Conservation (phyloP, 2,797 vertebrate genomes). For the Cirrhinus molitorella region DNA sequence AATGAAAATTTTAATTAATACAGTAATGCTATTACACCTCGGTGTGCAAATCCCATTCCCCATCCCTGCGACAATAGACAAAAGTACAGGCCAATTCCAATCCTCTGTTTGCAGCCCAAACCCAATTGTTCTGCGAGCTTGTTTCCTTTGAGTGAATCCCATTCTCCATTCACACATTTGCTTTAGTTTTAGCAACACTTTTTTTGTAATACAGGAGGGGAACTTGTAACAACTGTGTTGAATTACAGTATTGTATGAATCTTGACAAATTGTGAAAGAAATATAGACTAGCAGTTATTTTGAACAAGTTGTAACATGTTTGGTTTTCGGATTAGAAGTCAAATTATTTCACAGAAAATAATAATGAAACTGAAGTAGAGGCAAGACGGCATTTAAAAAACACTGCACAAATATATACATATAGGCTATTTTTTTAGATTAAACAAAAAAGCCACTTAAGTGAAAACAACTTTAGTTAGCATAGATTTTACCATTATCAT, state of each 20-base stretch:
- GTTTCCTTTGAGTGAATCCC: slow-evolving; percentile 78
- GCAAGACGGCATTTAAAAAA: neutral
- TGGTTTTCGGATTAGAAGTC: slow-evolving; percentile 55
- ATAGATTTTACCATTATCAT: neutral
- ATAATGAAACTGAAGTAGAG: neutral
- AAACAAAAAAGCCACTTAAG: too few species aligned
- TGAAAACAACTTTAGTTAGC: neutral
- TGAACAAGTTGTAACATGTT: slow-evolving; percentile 66
- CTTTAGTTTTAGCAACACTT: slow-evolving; percentile 45
- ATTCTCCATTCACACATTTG: slow-evolving; percentile 75
- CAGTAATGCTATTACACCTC: slow-evolving; percentile 93
- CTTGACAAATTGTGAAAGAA: slow-evolving; percentile 48
- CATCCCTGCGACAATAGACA: slow-evolving; percentile 77
- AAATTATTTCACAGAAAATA: slow-evolving; percentile 46
- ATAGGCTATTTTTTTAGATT: neutral
- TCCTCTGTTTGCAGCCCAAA: slow-evolving; percentile 72
- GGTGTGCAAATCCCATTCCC: slow-evolving; percentile 91
- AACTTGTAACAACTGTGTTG: slow-evolving; percentile 49
- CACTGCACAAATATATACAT: neutral
- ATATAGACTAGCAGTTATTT: slow-evolving; percentile 20
- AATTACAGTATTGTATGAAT: slow-evolving; percentile 63
- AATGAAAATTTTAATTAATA: slow-evolving; percentile 98
- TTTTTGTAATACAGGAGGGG: slow-evolving; percentile 21
- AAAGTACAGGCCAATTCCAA: slow-evolving; percentile 79
- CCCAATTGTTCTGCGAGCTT: slow-evolving; percentile 79